Evolutionary conservation across 2,888 invertebrate genomes (phyloP), one percentile per base, ranked within the genome.

Genomic region (Euzophera pinguis): DNA sequence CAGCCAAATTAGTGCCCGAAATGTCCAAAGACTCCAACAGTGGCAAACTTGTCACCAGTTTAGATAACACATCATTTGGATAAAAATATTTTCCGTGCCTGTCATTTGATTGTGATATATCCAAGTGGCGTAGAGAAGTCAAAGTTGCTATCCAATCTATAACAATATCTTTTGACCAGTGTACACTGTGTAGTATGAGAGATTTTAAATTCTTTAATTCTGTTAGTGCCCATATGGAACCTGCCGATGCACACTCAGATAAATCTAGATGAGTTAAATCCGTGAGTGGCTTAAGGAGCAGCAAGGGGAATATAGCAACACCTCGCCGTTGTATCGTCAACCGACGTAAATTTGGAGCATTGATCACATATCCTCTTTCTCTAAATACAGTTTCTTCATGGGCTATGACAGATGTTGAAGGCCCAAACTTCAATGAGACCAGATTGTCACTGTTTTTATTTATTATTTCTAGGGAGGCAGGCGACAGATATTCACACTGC

Each of bases 1-100:
- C 97, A 38, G 98, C 97, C 60, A 99, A 90, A 90, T 99, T 98
- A 13, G 99, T 99, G 10, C 98, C 98, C 3, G 98, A 98, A 73
- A 99, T 97, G 84, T 99, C 99, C 65, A 99, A 86, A 17, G 96
- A 96, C 39, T 93, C 92, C 55, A 99, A 85, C 49, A 93, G 80
- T 0, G 95, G 95, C 65, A 99, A 90, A 72, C 91, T 93, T 49
- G 91, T 91, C 9, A 98, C 93, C 35, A 99, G 86, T 62, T 91
- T 91, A 16, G 93, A 88, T 38, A 99, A 84, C 29, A 94, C 89
- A 58, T 92, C 91, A 82, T 95, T 96, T 2, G 97, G 96, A 64
- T 94, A 92, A 34, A 92, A 90, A 77, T 94, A 98, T 57, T 92
- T 93, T 4, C 96, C 95, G 61, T 94, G 92, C 43, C 93, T 93